A percentile compares a stretch with the other conserved stretches of the same genome.
These are phyloP conservation scores for Bhutanitis thaidina DNA, from an alignment of 2,888 invertebrate genomes.

Conservation along the genomic window DNA sequence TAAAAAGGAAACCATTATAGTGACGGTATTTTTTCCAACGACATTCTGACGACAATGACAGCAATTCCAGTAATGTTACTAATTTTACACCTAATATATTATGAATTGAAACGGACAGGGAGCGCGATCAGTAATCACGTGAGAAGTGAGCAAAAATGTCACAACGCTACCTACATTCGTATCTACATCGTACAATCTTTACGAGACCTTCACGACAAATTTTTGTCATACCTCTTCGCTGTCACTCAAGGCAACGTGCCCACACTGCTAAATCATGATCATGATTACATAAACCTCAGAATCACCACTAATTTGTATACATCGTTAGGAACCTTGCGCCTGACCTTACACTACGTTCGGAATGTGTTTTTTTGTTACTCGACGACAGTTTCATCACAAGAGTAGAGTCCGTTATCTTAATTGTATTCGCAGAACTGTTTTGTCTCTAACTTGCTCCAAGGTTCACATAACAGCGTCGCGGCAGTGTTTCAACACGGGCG, in stretches of 20 bases:
- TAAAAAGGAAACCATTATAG: too few species aligned
- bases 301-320: constrained; percentile 15
- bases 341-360: constrained; percentile 11
- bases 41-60: too few species aligned
- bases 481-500: constrained; percentile 39
- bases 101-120: neutral
- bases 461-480: constrained; percentile 45
- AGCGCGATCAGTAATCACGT: neutral
- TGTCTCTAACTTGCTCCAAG: constrained; percentile 41
- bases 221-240: neutral
- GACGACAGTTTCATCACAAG: constrained; percentile 12
- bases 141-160: neutral
- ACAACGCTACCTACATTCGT: neutral
- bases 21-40: too few species aligned
- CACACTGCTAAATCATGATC: neutral
- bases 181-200: neutral
- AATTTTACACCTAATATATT: too few species aligned
- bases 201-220: neutral
- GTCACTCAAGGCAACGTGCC: neutral
- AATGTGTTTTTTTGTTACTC: constrained; percentile 15
- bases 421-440: constrained; percentile 14
- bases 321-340: constrained; percentile 12
- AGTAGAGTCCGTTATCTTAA: constrained; percentile 26
- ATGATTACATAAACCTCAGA: neutral
- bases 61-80: too few species aligned